Evolutionary conservation across 2,888 invertebrate species (phyloP), one percentile per base, ranked within the genome.

Genomic region (Neelides folsomi): DNA sequence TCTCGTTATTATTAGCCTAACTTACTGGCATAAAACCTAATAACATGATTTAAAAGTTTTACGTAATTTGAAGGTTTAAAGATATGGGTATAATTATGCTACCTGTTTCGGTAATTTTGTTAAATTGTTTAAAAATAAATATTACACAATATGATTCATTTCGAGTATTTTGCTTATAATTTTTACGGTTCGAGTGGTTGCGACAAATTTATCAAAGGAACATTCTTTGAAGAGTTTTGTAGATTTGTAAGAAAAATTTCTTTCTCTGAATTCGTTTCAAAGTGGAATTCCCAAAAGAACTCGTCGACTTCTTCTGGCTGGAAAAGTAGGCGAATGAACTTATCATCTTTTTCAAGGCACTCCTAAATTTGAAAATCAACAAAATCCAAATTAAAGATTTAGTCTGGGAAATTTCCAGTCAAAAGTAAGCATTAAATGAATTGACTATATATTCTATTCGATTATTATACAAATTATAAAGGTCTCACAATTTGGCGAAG

Each of bases 401-500:
- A 7, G 10, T n/a, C n/a, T n/a, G n/a, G n/a, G n/a, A n/a, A n/a
- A n/a, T n/a, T n/a, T n/a, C n/a, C n/a, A n/a, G n/a, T n/a, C n/a
- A n/a, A n/a, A n/a, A n/a, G n/a, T n/a, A n/a, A n/a, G n/a, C n/a
- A n/a, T n/a, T n/a, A n/a, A n/a, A n/a, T n/a, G n/a, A n/a, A n/a
- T n/a, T n/a, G n/a, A n/a, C n/a, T n/a, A n/a, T n/a, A n/a, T n/a
- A n/a, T n/a, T n/a, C n/a, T n/a, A n/a, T n/a, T n/a, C n/a, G n/a
- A n/a, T n/a, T n/a, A n/a, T n/a, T n/a, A n/a, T n/a, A n/a, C n/a
- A n/a, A n/a, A n/a, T n/a, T 13, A 37, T 42, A 12, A 5, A 27
- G 3, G 20, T 35, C 57, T 52, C 55, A 64, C 64, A 43, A 62
- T 59, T 57, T 64, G 64, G 37, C 61, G 54, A 27, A 64, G 50